Conservation (phyloP, 1,140 invertebrate genomes). For the Drosophila parabipectinata region DNA sequence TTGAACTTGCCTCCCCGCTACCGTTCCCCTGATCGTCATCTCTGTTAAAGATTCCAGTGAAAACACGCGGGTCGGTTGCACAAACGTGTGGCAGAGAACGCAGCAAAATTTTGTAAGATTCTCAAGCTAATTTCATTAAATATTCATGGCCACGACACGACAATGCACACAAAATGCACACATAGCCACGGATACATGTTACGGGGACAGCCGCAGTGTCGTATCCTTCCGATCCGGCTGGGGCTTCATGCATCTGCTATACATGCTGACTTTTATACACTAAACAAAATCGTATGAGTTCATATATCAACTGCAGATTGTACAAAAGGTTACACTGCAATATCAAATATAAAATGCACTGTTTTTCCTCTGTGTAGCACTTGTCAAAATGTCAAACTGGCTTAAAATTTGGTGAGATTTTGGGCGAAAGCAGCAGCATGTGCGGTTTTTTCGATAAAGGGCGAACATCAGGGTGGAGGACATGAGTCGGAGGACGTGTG, state of each 20-base stretch:
- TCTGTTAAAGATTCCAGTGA: conserved; percentile 49
- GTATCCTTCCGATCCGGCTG: conserved; percentile 6
- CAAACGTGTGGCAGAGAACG: conserved; percentile 23
- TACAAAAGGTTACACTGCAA: too few relatives aligned
- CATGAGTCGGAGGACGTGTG: conserved; percentile 1
- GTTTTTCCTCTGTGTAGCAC: background rate
- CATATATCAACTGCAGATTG: too few relatives aligned
- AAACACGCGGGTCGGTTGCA: conserved; percentile 47
- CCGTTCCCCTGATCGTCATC: too few relatives aligned
- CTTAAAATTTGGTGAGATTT: conserved; percentile 42
- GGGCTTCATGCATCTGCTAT: background rate
- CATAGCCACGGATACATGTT: conserved; percentile 12
- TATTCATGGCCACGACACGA: conserved; percentile 74
- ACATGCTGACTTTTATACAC: background rate
- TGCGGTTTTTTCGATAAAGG: conserved; percentile 34
- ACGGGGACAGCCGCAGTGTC: conserved; percentile 34
- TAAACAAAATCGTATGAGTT: background rate
- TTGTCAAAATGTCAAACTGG: conserved; percentile 56
- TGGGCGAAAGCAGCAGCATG: conserved; percentile 20
- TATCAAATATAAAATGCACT: too few relatives aligned
- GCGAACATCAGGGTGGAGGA: background rate
- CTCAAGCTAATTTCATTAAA: conserved; percentile 81
- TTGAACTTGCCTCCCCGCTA: conserved; percentile 7
- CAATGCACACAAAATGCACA: conserved; percentile 47
- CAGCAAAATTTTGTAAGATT: conserved; percentile 61